A percentile compares a stretch with the other conserved stretches of the same genome.
These are phyloP conservation scores for Protosalanx chinensis DNA, from an alignment of 2,797 vertebrate species.

Conservation along the genomic window DNA sequence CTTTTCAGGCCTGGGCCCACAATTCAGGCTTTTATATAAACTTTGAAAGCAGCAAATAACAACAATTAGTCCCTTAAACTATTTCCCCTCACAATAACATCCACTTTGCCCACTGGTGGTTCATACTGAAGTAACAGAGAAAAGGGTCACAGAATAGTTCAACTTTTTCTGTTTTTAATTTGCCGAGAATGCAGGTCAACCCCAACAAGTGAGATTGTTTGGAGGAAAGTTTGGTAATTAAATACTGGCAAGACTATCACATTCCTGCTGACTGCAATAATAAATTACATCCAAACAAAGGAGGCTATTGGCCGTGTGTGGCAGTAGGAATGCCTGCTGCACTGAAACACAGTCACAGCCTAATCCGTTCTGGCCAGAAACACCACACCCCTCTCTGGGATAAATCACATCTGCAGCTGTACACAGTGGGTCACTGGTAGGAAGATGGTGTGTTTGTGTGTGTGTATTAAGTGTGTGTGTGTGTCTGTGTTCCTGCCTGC, in stretches of 20 bases:
- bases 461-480: conserved; percentile 19
- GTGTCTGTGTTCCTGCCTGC: conserved; percentile 3
- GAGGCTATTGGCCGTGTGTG: conserved; percentile 72
- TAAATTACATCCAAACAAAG: conserved; percentile 77
- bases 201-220: conserved; percentile 63
- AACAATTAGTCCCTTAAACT: too few relatives aligned
- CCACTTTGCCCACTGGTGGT: conserved; percentile 7
- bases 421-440: conserved; percentile 72
- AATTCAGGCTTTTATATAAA: too few relatives aligned
- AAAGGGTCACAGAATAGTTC: conserved; percentile 36
- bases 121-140: neutral
- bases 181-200: conserved; percentile 51
- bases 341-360: conserved; percentile 43
- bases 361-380: conserved; percentile 67
- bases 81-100: too few relatives aligned
- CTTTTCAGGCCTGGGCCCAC: neutral
- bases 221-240: conserved; percentile 72
- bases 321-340: conserved; percentile 58
- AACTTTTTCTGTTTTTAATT: conserved; percentile 31
- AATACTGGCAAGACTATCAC: conserved; percentile 73
- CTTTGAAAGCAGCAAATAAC: too few relatives aligned
- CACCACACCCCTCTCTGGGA: conserved; percentile 73
- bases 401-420: conserved; percentile 74
- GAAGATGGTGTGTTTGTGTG: conserved; percentile 46
- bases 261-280: conserved; percentile 77